Percentiles rank a stretch among this genome's conserved stretches.
phyloP scores from a whole-genome alignment of 92 coral and sea anemone species.

The Actinernus sp. region DNA sequence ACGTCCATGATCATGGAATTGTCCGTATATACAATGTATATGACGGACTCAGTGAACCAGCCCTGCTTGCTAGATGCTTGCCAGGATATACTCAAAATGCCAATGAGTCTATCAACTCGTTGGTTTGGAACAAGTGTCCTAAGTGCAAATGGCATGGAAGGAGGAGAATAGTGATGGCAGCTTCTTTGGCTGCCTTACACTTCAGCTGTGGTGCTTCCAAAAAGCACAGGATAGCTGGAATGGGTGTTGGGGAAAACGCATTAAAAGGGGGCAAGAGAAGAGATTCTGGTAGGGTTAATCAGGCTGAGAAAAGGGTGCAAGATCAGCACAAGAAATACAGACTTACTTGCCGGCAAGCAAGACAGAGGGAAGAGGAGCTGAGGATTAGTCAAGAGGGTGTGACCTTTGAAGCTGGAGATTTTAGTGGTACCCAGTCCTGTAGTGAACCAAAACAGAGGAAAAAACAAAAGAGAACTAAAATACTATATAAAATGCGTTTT shows the following conservation, averaged over 20 bases:
- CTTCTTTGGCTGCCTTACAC: slow-evolving; percentile 34
- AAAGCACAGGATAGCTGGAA: slow-evolving; percentile 38
- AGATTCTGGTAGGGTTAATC: slow-evolving; percentile 42
- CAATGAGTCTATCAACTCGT: slow-evolving; percentile 49
- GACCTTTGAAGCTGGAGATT: slow-evolving; percentile 48
- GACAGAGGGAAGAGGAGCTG: slow-evolving; percentile 40
- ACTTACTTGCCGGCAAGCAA: slow-evolving; percentile 52
- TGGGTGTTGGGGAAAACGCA: slow-evolving; percentile 29
- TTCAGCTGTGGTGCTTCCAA: slow-evolving; percentile 49
- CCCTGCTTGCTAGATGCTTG: slow-evolving; percentile 23
- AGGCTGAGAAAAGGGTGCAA: slow-evolving; percentile 34
- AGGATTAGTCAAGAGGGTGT: slow-evolving; percentile 33
- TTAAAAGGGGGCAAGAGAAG: slow-evolving; percentile 15
- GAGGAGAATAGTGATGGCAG: slow-evolving; percentile 25
- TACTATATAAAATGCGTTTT: too few relatives aligned
- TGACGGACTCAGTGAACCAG: slow-evolving; percentile 19
- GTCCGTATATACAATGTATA: slow-evolving; percentile 24
- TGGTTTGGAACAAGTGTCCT: slow-evolving; percentile 39
- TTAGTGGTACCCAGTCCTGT: slow-evolving; percentile 8
- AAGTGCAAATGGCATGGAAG: too few relatives aligned
- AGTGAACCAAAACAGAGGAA: slow-evolving; percentile 1
- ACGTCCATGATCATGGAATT: too few relatives aligned
- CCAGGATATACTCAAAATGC: slow-evolving; percentile 50
- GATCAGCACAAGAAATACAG: slow-evolving; percentile 50
- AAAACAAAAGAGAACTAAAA: slow-evolving; percentile 5